A percentile compares a stretch with the other conserved stretches of the same genome.
phyloP scores from a whole-genome alignment of 2,888 invertebrate genomes.

The Leptopilina drosophilae region DNA sequence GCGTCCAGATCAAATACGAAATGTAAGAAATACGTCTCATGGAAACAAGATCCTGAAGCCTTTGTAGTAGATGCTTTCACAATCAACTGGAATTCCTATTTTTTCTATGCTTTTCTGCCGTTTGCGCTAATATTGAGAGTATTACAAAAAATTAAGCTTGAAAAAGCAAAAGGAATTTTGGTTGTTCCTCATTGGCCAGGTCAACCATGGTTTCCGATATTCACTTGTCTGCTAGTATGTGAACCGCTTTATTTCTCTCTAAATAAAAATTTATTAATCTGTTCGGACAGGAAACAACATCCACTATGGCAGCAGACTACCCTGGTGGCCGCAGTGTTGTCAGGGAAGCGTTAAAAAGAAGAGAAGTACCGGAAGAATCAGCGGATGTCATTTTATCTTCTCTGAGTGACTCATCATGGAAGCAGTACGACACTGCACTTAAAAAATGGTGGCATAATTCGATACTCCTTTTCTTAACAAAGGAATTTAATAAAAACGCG shows the following conservation, averaged over 20 bases:
- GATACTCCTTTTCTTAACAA: slow-evolving; percentile 47
- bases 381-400: slow-evolving; percentile 48
- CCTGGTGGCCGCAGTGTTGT: slow-evolving; percentile 31
- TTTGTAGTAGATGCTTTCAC: slow-evolving; percentile 11
- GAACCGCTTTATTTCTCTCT: slow-evolving; percentile 2
- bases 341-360: slow-evolving; percentile 45
- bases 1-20: slow-evolving; percentile 41
- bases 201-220: slow-evolving; percentile 8
- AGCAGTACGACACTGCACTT: slow-evolving; percentile 43
- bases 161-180: slow-evolving; percentile 42
- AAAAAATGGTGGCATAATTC: slow-evolving; percentile 52
- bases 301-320: slow-evolving; percentile 18
- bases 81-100: neutral
- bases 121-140: neutral
- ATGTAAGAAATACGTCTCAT: too few relatives aligned
- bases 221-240: neutral
- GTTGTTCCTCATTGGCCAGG: slow-evolving; percentile 40
- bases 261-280: neutral
- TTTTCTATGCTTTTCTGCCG: neutral
- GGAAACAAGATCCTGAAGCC: slow-evolving; percentile 42
- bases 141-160: slow-evolving; percentile 7
- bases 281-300: slow-evolving; percentile 17
- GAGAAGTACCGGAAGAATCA: slow-evolving; percentile 43
- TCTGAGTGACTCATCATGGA: slow-evolving; percentile 41
- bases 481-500: slow-evolving; percentile 46